A percentile compares a stretch with the other conserved stretches of the same genome.
Evolutionary conservation across 2,888 invertebrate species (phyloP).

Genomic region (Microctonus aethiopoides): DNA sequence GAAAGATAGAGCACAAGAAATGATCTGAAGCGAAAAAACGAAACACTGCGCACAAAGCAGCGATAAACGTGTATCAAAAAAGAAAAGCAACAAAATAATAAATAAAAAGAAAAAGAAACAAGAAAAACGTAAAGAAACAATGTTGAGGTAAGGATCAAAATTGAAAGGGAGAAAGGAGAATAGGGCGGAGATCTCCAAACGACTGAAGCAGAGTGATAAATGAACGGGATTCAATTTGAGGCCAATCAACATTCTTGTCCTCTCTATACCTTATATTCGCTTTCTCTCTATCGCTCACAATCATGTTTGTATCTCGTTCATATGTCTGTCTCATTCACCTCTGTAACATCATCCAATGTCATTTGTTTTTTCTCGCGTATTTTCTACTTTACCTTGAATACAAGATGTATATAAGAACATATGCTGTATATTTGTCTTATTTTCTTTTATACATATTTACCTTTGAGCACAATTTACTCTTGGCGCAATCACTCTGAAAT

Average conservation of each 20-base stretch:
- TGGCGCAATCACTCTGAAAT: background rate
- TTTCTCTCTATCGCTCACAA: background rate
- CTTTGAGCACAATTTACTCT: background rate
- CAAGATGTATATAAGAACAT: background rate
- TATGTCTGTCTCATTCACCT: constrained; percentile 28
- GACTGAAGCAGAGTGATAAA: constrained; percentile 57
- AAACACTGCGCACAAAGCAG: background rate
- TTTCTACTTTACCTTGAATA: constrained; percentile 2
- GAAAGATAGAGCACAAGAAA: background rate
- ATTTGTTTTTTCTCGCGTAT: constrained; percentile 23
- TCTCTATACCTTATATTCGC: constrained; percentile 29
- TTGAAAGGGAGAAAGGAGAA: constrained; percentile 32
- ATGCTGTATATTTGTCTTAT: background rate
- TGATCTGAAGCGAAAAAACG: background rate
- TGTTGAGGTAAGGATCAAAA: constrained; percentile 31
- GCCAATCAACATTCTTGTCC: constrained; percentile 65
- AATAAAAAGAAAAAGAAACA: background rate
- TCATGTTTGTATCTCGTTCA: constrained; percentile 23
- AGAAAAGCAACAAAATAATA: background rate
- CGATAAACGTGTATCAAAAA: constrained; percentile 4
- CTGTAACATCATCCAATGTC: constrained; percentile 20
- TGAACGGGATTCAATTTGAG: constrained; percentile 64
- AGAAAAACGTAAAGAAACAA: background rate
- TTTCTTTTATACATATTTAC: background rate
- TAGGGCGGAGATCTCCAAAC: constrained; percentile 27